A percentile compares a stretch with the other conserved stretches of the same genome.
These are phyloP conservation scores for Microtus oregoni DNA, from an alignment of 2,113 vertebrate species.

Conservation along the genomic window DNA sequence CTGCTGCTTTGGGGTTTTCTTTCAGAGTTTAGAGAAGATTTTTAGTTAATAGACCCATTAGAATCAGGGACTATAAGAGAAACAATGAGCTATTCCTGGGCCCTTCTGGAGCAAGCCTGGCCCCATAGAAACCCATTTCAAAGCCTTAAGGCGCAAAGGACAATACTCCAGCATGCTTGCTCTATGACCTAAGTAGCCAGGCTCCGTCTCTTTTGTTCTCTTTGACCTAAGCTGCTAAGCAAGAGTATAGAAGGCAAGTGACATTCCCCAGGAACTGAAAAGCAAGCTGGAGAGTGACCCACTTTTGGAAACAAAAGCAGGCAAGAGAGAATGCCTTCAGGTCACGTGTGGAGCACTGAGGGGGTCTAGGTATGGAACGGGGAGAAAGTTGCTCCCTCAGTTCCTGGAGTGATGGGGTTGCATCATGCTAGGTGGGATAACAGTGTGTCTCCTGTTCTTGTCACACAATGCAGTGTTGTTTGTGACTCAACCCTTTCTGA, in stretches of 20 bases:
- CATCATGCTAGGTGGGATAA: background rate
- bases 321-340: conserved; percentile 25
- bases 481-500: background rate
- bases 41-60: conserved; percentile 18
- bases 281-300: conserved; percentile 63
- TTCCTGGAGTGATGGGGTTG: background rate
- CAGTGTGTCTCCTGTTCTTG: background rate
- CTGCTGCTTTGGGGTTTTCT: background rate
- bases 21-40: background rate
- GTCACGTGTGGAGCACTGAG: background rate
- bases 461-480: fast-evolving
- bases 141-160: conserved; percentile 34
- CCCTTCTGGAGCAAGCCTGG: conserved; percentile 30
- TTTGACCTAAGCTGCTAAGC: conserved; percentile 16
- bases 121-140: background rate
- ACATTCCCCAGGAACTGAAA: conserved; percentile 49
- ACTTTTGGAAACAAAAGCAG: conserved; percentile 69
- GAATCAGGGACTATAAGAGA: conserved; percentile 20
- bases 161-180: conserved; percentile 17
- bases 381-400: background rate
- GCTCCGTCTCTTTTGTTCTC: conserved; percentile 33
- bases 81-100: conserved; percentile 1
- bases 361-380: background rate
- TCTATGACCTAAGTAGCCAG: background rate
- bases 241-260: conserved; percentile 47